phyloP scores from a whole-genome alignment of 2,888 invertebrate genomes.

The Zelleria hepariella region DNA sequence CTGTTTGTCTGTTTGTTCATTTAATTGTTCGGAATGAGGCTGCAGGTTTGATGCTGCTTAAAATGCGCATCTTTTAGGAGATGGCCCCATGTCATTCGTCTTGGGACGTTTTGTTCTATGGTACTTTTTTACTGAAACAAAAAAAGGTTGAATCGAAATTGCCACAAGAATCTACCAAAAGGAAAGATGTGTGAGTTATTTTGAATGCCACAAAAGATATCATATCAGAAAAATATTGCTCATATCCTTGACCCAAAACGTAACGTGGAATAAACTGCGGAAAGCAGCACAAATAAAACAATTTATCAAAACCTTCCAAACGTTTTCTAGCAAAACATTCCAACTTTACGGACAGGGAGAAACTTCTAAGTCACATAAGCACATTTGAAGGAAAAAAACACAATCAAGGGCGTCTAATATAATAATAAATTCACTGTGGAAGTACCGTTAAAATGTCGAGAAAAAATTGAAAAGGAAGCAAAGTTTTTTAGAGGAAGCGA shows the following conservation, averaged over 20 bases:
- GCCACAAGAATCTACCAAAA: background rate
- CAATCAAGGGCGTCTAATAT: slow-evolving; percentile 3
- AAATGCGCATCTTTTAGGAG: slow-evolving; percentile 18
- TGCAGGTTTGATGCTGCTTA: slow-evolving; percentile 23
- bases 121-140: background rate
- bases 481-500: slow-evolving; percentile 36
- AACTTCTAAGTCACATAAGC: slow-evolving; percentile 3
- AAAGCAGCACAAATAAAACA: slow-evolving; percentile 17
- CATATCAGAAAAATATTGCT: background rate
- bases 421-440: slow-evolving; percentile 13
- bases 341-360: background rate
- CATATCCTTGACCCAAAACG: background rate
- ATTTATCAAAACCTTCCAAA: background rate
- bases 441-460: slow-evolving; percentile 22
- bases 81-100: slow-evolving; percentile 3
- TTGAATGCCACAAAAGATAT: background rate
- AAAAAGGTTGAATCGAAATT: background rate
- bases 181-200: background rate
- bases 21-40: slow-evolving; percentile 56
- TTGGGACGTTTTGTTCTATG: background rate
- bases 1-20: slow-evolving; percentile 24
- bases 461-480: slow-evolving; percentile 28
- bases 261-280: background rate
- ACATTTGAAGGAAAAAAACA: background rate
- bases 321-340: background rate